Evolutionary conservation across 2,888 invertebrate genomes (phyloP).

Genomic region (Acrobasis suavella): DNA sequence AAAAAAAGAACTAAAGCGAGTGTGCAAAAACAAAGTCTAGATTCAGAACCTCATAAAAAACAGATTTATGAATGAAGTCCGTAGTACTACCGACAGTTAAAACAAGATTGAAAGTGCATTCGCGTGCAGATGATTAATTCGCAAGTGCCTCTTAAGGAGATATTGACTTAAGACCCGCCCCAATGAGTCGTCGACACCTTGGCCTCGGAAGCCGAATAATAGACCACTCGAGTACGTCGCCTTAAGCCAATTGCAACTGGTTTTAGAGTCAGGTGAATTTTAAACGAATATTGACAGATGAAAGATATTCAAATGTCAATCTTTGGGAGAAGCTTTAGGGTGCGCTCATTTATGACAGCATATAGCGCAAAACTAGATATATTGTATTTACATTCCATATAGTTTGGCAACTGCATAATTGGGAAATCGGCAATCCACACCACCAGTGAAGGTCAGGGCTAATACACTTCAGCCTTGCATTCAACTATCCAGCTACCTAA

Average conservation of each 20-base stretch:
- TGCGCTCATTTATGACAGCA: too few relatives aligned
- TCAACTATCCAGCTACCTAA: too few relatives aligned
- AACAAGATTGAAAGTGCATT: slow-evolving; percentile 76
- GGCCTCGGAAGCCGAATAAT: slow-evolving; percentile 62
- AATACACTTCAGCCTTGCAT: too few relatives aligned
- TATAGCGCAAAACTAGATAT: too few relatives aligned
- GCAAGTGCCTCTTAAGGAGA: slow-evolving; percentile 66
- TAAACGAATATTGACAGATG: slow-evolving; percentile 26
- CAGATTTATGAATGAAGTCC: slow-evolving; percentile 56
- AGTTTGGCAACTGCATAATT: too few relatives aligned
- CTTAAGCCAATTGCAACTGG: slow-evolving; percentile 69
- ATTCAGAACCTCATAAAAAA: slow-evolving; percentile 27
- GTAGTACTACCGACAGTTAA: slow-evolving; percentile 48
- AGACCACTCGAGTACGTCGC: slow-evolving; percentile 60
- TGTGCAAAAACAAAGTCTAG: background rate
- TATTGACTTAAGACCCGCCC: slow-evolving; percentile 64
- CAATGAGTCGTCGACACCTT: slow-evolving; percentile 59
- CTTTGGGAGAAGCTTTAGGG: background rate
- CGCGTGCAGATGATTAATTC: slow-evolving; percentile 66
- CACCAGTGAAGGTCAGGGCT: too few relatives aligned
- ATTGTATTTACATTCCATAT: too few relatives aligned
- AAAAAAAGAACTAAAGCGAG: too few relatives aligned
- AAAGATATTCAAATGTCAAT: slow-evolving; percentile 10
- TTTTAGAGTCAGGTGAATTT: slow-evolving; percentile 62
- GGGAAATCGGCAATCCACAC: too few relatives aligned